These are phyloP conservation scores for Portunus trituberculatus DNA, from an alignment of 1,140 invertebrate species.

Conservation along the genomic window DNA sequence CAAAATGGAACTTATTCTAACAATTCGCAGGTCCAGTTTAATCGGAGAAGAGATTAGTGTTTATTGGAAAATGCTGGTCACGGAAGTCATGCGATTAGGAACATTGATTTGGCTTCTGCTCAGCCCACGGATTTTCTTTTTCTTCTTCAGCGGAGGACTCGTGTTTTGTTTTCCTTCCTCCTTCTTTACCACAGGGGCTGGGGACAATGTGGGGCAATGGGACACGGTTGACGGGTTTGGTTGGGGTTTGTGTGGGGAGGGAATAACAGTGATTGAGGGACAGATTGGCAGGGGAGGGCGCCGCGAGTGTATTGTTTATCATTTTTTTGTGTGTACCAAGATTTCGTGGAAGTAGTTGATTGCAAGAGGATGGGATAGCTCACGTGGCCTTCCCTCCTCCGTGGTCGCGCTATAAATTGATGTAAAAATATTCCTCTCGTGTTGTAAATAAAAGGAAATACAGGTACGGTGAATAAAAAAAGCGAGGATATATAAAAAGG, in stretches of 20 bases:
- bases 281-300: background rate
- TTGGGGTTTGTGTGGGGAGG: too few species aligned
- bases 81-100: conserved; percentile 48
- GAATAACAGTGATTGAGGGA: background rate
- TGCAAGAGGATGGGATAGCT: background rate
- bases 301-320: background rate
- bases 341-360: background rate
- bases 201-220: background rate
- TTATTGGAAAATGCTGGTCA: conserved; percentile 55
- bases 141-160: background rate
- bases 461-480: background rate
- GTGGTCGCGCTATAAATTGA: background rate
- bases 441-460: background rate
- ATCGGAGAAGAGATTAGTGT: conserved; percentile 49
- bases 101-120: conserved; percentile 34
- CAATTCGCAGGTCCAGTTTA: conserved; percentile 7
- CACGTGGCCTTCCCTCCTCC: background rate
- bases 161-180: background rate
- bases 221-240: background rate
- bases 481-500: background rate
- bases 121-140: background rate
- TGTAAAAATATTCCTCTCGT: background rate
- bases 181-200: background rate
- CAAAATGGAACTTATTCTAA: conserved; percentile 37
- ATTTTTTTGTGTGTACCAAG: background rate